Base-by-base conservation (phyloP, 2,113 vertebrate genomes). In the Otolemur garnettii region DNA sequence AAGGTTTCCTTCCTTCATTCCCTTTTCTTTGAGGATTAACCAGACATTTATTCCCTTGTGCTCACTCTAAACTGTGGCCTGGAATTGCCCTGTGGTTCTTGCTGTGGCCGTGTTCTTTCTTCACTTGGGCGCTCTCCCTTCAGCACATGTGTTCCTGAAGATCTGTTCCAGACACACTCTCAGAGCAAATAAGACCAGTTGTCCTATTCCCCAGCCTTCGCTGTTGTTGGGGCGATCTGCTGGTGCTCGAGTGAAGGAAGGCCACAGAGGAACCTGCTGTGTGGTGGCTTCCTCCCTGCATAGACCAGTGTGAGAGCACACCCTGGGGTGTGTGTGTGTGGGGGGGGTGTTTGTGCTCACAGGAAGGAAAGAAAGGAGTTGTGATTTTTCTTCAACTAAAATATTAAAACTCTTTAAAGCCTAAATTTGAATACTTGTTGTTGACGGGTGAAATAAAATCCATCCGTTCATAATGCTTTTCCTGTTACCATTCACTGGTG, bases 401-500 rank as follows among this genome's bases (percentile, higher is more conserved):
- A 59, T 82, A 33, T 45, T 42, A 69, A 60, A 57, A 66, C 94
- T 68, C 68, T 68, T 95, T 87, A 88, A 97, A 93, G 45, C 21
- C 77, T 82, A 90, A 35, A 66, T 92, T 84, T 64, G 28, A 94
- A 93, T 90, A 64, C 42, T 50, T 28, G 35, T 71, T 85, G n/a
- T 33, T 85, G 45, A 12, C 9, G 24, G 22, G 42, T 74, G 92
- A 74, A 77, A 90, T 60, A 68, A 86, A 88, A 90, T 64, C 22
- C 21, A 90, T 57, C 79, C 90, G 64, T n/a, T 89, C 83, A 71
- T 10, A 71, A 26, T 42, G 71, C 66, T 93, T 94, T 91, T 87
- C 33, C 22, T 77, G 11, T 95, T 93, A 82, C 35, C 45, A 60
- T 59, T 97, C n/a, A 77, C 10, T 80, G 84, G 53, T 18, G 13